phyloP scores from a whole-genome alignment of 2,888 invertebrate genomes.

The Tenthredo amoena region DNA sequence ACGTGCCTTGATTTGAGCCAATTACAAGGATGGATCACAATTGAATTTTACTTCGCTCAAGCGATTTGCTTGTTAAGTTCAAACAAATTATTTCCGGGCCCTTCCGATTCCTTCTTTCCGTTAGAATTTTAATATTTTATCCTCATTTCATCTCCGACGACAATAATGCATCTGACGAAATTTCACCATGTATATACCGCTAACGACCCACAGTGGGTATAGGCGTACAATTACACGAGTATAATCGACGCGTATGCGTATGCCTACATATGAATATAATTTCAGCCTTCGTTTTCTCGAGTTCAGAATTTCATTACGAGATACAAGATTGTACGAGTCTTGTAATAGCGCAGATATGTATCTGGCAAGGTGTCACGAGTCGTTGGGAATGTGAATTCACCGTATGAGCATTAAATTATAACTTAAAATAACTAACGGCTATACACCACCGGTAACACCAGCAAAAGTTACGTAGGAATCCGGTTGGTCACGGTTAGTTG shows the following conservation, averaged over 20 bases:
- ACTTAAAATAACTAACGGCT: conserved; percentile 20
- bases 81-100: conserved; percentile 43
- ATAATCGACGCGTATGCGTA: background rate
- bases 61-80: conserved; percentile 52
- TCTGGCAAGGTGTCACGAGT: conserved; percentile 20
- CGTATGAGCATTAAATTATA: conserved; percentile 13
- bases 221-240: background rate
- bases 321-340: conserved; percentile 13
- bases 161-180: background rate
- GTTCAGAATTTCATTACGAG: background rate
- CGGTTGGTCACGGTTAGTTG: conserved; percentile 37
- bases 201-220: background rate
- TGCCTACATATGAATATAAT: background rate
- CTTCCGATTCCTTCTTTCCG: conserved; percentile 9
- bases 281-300: background rate
- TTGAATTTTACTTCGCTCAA: conserved; percentile 66
- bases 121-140: conserved; percentile 30
- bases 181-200: background rate
- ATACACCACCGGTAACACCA: background rate
- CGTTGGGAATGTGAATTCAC: conserved; percentile 31
- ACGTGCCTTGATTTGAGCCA: conserved; percentile 69
- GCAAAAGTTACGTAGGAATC: conserved; percentile 37
- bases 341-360: conserved; percentile 22
- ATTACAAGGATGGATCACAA: conserved; percentile 70
- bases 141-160: background rate